Conservation (phyloP, 2,888 invertebrate species). For the Arge pagana region DNA sequence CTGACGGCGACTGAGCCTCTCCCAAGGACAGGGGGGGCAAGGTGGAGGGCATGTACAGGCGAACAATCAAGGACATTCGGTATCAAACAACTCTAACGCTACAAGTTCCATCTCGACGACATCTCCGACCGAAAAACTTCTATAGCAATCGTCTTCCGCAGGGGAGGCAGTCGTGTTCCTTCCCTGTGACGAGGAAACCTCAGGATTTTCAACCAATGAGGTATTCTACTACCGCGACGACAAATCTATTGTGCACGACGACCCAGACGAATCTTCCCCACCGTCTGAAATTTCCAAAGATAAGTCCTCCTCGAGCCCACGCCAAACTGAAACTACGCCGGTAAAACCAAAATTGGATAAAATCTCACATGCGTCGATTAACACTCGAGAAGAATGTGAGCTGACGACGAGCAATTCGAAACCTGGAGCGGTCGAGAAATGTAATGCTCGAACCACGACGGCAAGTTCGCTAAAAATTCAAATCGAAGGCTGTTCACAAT, state of each 20-base stretch:
- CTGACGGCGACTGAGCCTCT: conserved; percentile 79
- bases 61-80: conserved; percentile 56
- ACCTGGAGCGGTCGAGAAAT: too few species aligned
- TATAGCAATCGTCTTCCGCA: conserved; percentile 64
- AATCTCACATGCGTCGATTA: too few species aligned
- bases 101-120: conserved; percentile 69
- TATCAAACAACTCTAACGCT: conserved; percentile 56
- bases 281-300: too few species aligned
- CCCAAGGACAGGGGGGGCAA: conserved; percentile 56
- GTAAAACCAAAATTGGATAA: too few species aligned
- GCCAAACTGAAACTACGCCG: too few species aligned
- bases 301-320: too few species aligned
- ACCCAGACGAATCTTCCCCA: neutral
- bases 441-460: too few species aligned
- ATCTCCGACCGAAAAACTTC: conserved; percentile 75
- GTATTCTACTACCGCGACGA: conserved; percentile 45
- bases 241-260: conserved; percentile 26
- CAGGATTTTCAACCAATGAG: conserved; percentile 43
- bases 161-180: conserved; percentile 40
- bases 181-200: conserved; percentile 49
- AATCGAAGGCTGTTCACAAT: too few species aligned
- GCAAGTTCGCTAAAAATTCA: too few species aligned
- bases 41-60: conserved; percentile 39
- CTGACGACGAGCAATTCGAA: too few species aligned
- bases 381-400: too few species aligned